A percentile compares a stretch with the other conserved stretches of the same genome.
Conservation (phyloP, 2,888 invertebrate species). For the Coronaproctus castanopsis region DNA sequence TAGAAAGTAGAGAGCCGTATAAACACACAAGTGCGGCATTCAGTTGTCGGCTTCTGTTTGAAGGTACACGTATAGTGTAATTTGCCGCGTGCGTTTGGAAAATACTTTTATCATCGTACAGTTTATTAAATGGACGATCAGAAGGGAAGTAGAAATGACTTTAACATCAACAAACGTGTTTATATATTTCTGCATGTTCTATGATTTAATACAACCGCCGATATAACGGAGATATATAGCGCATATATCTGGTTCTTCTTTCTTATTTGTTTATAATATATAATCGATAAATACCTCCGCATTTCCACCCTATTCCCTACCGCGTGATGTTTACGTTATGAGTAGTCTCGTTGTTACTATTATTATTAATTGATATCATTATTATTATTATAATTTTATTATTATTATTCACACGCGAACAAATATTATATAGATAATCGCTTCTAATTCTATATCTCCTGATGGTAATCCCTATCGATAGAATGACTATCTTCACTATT, state of each 20-base stretch:
- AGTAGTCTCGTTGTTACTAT: too few species aligned
- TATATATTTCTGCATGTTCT: not conserved
- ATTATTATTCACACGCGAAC: too few species aligned
- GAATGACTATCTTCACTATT: too few species aligned
- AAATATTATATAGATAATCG: too few species aligned
- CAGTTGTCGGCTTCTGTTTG: not conserved
- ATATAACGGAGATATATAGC: not conserved
- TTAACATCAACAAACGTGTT: not conserved
- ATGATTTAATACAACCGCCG: not conserved
- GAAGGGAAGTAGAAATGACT: not conserved
- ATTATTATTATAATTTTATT: too few species aligned
- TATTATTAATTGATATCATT: too few species aligned
- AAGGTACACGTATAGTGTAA: not conserved
- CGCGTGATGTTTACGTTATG: too few species aligned
- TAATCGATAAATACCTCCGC: conserved; percentile 13
- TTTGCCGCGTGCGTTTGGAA: not conserved
- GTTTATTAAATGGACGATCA: not conserved
- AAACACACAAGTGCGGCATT: too few species aligned
- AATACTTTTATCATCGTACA: not conserved
- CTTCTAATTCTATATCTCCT: too few species aligned
- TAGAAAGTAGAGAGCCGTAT: too few species aligned
- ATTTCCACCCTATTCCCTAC: too few species aligned
- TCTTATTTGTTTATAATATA: conserved; percentile 14
- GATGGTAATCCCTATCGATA: too few species aligned
- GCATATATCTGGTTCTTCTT: conserved; percentile 11